Base-by-base conservation (phyloP, 2,797 vertebrate genomes). In the Peromyscus melanophrys region DNA sequence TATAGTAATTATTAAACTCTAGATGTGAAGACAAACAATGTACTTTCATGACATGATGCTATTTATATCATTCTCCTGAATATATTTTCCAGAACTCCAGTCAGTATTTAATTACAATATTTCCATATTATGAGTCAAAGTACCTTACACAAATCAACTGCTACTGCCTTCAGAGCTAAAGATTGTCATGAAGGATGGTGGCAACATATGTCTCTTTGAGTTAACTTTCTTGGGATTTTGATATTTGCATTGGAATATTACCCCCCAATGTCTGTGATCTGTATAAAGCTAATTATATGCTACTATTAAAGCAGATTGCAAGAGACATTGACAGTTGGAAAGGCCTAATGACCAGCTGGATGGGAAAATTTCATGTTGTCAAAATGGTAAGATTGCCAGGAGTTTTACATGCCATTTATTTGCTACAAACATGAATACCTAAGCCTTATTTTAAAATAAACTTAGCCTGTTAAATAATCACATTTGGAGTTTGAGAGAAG, bases 321-420 rank as follows among this genome's bases (percentile, higher is more conserved):
- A 92, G 94, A 98, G 96, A 97, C 92, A 97, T 90, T 98, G 98
- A 98, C 98, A 99, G 98, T 98, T 98, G 98, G 98, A 98, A 98
- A 98, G 96, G 97, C 97, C 98, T 98, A 98, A 98, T 98, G 98
- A 98, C 98, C 98, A 98, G 98, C 98, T 98, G 98, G 96, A 98
- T 98, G 95, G 83, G 88, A 97, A 98, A 96, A 96, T 96, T 96
- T 96, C 94, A 91, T 97, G 95, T 98, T 97, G 95, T 98, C 97
- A 93, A 93, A 98, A 83, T 49, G 96, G 95, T 98, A 98, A 98
- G 90, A 98, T 97, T 98, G 96, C 97, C 97, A 98, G 96, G 92
- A 95, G 96, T 98, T 98, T 97, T 97, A 97, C 40, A 96, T 97
- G 90, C 63, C 69, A 97, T 97, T 98, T 97, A 96, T 98, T 98